Evolutionary conservation across 2,888 invertebrate species (phyloP), one percentile per base, ranked within the genome.

Genomic region (Philhelius pedissequus): DNA sequence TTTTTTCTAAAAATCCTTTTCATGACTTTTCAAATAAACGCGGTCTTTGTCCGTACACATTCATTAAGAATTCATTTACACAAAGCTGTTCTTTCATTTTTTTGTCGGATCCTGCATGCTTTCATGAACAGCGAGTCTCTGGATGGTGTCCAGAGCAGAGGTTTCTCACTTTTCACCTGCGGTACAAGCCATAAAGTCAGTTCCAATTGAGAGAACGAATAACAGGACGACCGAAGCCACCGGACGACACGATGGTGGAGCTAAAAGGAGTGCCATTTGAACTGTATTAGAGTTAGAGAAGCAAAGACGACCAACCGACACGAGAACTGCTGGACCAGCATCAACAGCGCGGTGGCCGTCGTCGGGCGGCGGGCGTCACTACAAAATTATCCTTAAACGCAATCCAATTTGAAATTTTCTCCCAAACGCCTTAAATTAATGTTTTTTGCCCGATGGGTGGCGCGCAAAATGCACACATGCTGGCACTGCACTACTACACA

Each of bases 21-120:
- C 74, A 74, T 52, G 58, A 60, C 54, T 43, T 73, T 15, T 15
- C 62, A 27, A 62, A 52, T 38, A 45, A 30, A 73, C 32, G 48
- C 40, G 60, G 58, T 74, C 68, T 32, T 62, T 45, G 38, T 54
- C 54, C 38, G n/a, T n/a, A 32, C 52, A 69, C 69, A 80, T 38
- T 75, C 75, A 76, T 80, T 80, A 62, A 52, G 69, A 75, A 75
- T 80, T 75, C 75, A 64, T 50, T 62, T 76, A 35, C 75, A 43
- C 30, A 69, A 62, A 54, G 54, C 54, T 48, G 69, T 54, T 69
- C 52, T 48, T 70, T 58, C 64, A 32, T 48, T 48, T 62, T 56
- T 9, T 54, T 52, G n/a, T 15, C 32, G 9, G 11, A 13, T 43
- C 43, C 43, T 25, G 20, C n/a, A 48, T 13, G 30, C 38, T 22